Percentiles rank a stretch among this genome's conserved stretches.
These are phyloP conservation scores for Cynocephalus volans DNA, from an alignment of 2,113 vertebrate genomes.

Conservation along the genomic window DNA sequence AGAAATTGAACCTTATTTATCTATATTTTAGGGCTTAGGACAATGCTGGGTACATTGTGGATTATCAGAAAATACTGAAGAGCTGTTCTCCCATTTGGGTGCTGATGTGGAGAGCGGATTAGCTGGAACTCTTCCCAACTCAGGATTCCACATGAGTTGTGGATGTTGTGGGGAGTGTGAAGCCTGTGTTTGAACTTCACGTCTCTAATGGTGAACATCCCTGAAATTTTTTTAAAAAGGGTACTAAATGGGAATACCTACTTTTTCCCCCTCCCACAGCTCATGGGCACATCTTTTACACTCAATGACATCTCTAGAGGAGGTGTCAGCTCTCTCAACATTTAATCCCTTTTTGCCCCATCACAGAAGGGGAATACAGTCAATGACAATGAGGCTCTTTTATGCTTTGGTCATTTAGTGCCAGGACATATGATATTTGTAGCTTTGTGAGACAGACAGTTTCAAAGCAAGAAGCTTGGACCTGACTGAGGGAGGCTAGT, in stretches of 20 bases:
- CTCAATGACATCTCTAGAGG: background rate
- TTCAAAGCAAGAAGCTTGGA: background rate
- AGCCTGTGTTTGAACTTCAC: background rate
- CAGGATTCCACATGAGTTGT: background rate
- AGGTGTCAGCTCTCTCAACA: background rate
- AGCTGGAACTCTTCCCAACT: background rate
- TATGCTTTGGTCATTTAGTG: background rate
- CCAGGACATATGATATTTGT: background rate
- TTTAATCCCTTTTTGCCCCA: too few relatives aligned
- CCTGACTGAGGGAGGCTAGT: background rate
- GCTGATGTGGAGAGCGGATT: background rate
- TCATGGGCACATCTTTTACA: background rate
- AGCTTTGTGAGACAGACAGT: background rate
- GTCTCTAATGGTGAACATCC: background rate
- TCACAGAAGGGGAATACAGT: background rate
- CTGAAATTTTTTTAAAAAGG: background rate
- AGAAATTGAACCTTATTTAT: background rate
- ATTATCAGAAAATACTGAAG: background rate
- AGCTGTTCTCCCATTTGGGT: background rate
- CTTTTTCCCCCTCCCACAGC: background rate
- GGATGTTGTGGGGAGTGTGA: too few relatives aligned
- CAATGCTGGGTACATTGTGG: accelerated
- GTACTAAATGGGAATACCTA: background rate
- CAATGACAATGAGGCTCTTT: background rate
- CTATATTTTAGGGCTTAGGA: background rate